Base-by-base conservation (phyloP, 2,888 invertebrate genomes). In the Agrochola lota region DNA sequence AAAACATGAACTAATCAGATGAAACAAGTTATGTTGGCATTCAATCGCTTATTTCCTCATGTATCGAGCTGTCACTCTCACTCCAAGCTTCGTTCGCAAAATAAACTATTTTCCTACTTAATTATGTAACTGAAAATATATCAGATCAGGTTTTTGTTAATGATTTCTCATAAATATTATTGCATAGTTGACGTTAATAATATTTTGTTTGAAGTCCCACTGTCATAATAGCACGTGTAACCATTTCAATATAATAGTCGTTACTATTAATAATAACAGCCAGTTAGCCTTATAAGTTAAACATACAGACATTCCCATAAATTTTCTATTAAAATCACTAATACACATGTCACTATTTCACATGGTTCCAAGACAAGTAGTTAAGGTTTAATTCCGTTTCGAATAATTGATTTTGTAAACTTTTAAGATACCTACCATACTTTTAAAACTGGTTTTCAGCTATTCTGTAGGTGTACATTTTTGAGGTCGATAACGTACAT, bases 251-350 rank as follows among this genome's bases (percentile, higher is more conserved):
- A 74, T 77, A 71, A 76, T 49, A 73, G 67, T 63, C 0, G 30
- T 60, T 63, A 63, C 70, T 77, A 85, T 82, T 77, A 82, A 85
- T 77, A 82, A 85, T 68, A 85, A 81, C 52, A 60, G 52, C 46
- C 55, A 49, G 72, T 70, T 81, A 80, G 46, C 67, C 63, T 72
- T 68, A 68, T 60, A 82, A 77, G 66, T 23, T 52, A 72, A 57
- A 75, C 69, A 2, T n/a, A 74, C 17, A 62, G 80, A 75, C 71
- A 84, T 59, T 64, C 17, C 60, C 68, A 83, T 83, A 66, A 57
- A 70, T 84, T 70, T 80, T 66, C 46, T 69, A 20, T 12, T 66
- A 46, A 74, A 75, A 69, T 74, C 71, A 64, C 62, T 80, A n/a
- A 40, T 46, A 67, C 72, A 76, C 12, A 62, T 80, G 75, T 76